A percentile compares a stretch with the other conserved stretches of the same genome.
Conservation (phyloP, 2,888 invertebrate species). For the Dione vanillae region DNA sequence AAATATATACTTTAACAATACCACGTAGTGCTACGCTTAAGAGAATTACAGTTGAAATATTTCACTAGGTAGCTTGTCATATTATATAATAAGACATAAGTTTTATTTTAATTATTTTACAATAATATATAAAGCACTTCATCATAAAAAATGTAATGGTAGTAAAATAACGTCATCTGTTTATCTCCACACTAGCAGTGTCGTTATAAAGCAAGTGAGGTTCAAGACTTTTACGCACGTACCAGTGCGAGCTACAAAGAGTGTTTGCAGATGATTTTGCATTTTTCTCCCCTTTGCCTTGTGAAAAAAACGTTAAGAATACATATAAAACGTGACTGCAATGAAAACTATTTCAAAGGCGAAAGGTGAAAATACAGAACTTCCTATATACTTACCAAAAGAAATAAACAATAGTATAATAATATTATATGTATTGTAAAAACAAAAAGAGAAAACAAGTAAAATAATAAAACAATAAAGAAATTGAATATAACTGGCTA, state of each 20-base stretch:
- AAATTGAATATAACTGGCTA: slow-evolving; percentile 51
- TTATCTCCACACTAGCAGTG: not conserved
- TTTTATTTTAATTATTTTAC: no score
- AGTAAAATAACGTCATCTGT: not conserved
- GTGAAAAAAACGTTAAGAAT: slow-evolving; percentile 4
- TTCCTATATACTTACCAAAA: not conserved
- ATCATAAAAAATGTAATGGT: not conserved
- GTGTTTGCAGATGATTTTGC: slow-evolving; percentile 59
- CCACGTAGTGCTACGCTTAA: no score
- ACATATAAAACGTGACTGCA: slow-evolving; percentile 10
- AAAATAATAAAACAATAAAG: slow-evolving; percentile 49
- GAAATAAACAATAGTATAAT: not conserved
- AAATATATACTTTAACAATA: not conserved
- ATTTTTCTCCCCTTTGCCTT: slow-evolving; percentile 50
- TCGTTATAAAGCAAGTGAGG: not conserved
- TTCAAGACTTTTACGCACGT: slow-evolving; percentile 38
- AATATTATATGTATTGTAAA: not conserved
- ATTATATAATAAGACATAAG: no score
- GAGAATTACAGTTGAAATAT: not conserved
- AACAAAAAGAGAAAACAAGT: slow-evolving; percentile 37
- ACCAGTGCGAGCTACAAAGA: slow-evolving; percentile 43
- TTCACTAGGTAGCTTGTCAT: no score
- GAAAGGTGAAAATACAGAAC: not conserved
- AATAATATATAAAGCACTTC: no score
- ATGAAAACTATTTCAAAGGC: not conserved